Evolutionary conservation across 2,113 vertebrate genomes (phyloP).

Genomic region (Prionailurus bengalensis): DNA sequence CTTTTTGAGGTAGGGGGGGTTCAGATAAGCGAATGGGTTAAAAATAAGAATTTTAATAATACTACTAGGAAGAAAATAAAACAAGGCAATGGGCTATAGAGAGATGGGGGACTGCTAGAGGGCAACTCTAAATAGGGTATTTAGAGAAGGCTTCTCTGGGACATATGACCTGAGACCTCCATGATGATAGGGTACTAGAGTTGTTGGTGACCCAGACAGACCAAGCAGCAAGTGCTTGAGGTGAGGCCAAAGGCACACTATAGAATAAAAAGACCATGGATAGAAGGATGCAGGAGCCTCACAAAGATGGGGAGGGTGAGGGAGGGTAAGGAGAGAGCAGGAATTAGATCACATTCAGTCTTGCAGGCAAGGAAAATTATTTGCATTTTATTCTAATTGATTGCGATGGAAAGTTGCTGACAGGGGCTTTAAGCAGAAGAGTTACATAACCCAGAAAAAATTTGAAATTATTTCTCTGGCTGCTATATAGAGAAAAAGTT

Average conservation of each 20-base stretch:
- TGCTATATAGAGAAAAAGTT: neutral
- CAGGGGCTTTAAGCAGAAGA: neutral
- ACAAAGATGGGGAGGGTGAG: neutral
- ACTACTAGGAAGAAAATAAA: neutral
- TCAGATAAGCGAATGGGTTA: neutral
- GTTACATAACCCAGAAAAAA: neutral
- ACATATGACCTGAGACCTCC: neutral
- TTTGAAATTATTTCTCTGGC: neutral
- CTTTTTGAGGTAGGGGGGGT: neutral
- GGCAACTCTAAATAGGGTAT: neutral
- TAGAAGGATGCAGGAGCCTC: neutral
- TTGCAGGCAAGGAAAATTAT: neutral
- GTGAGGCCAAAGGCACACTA: neutral
- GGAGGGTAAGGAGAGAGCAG: neutral
- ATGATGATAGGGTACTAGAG: neutral
- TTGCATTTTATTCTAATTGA: neutral
- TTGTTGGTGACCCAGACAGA: neutral
- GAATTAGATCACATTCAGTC: neutral
- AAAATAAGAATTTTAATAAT: conserved; percentile 33
- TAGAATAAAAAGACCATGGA: neutral
- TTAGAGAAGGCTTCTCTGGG: neutral
- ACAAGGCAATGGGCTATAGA: neutral
- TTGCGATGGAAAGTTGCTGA: neutral
- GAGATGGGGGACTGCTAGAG: neutral
- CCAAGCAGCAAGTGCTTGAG: neutral